Evolutionary conservation across 2,113 vertebrate species (phyloP).

Genomic region (Proteles cristata): DNA sequence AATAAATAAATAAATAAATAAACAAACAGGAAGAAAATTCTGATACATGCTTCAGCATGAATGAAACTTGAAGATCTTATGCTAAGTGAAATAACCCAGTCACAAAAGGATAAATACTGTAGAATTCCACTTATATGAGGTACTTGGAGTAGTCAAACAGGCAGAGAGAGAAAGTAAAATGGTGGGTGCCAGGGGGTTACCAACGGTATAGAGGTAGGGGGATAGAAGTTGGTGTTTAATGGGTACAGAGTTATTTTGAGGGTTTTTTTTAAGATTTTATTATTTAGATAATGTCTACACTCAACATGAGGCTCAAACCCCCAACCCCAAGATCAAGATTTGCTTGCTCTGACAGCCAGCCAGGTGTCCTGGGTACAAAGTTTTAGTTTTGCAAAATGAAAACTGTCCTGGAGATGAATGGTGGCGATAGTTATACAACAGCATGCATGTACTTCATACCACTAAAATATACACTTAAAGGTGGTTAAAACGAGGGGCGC

Average conservation of each 20-base stretch:
- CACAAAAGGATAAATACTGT: neutral
- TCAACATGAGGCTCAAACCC: neutral
- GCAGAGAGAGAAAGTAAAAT: neutral
- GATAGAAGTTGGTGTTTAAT: neutral
- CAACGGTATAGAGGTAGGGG: neutral
- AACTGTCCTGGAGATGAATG: neutral
- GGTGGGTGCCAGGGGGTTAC: neutral
- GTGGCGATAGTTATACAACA: neutral
- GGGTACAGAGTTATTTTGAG: neutral
- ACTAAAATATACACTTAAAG: neutral
- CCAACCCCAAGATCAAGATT: neutral
- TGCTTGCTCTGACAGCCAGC: neutral
- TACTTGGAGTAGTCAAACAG: neutral
- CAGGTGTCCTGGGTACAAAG: neutral
- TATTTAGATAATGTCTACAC: neutral
- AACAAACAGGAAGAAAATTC: neutral
- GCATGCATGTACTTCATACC: neutral
- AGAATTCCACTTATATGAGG: neutral
- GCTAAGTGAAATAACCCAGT: neutral
- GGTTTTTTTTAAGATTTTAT: neutral
- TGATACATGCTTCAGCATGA: neutral
- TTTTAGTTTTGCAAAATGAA: neutral
- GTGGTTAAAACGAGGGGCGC: neutral
- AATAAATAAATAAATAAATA: neutral
- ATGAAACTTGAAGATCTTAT: neutral